These are phyloP conservation scores for Baryphthengus martii DNA, from an alignment of 2,113 vertebrate genomes.

Conservation along the genomic window DNA sequence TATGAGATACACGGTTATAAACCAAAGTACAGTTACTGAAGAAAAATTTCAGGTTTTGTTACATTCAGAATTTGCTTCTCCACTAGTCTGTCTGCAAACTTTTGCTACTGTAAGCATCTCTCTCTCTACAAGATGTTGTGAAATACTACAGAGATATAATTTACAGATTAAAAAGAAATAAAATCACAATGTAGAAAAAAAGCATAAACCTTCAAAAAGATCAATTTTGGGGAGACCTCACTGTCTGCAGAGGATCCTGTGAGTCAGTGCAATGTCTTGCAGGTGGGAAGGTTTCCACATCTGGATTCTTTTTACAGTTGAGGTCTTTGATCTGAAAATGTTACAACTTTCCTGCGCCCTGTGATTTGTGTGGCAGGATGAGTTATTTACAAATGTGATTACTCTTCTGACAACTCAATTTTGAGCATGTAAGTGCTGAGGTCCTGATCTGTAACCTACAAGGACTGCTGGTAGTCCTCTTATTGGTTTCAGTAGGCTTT, in stretches of 20 bases:
- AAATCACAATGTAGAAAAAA: not conserved
- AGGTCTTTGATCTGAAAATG: conserved; percentile 41
- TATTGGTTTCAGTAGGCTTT: conserved; percentile 23
- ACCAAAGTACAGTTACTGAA: not conserved
- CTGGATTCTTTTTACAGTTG: conserved; percentile 30
- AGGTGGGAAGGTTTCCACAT: conserved; percentile 22
- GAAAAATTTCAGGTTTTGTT: not conserved
- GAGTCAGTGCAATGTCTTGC: not conserved
- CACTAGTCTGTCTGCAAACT: not conserved
- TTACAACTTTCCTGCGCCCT: conserved; percentile 41
- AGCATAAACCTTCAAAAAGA: not conserved
- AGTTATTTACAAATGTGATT: conserved; percentile 49
- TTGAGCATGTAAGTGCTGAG: not conserved
- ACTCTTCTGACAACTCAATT: conserved; percentile 21
- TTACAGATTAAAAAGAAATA: not conserved
- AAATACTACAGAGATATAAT: not conserved
- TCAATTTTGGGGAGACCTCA: not conserved
- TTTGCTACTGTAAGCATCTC: not conserved
- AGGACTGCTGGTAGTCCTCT: conserved; percentile 2
- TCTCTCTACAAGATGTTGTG: not conserved
- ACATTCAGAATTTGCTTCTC: not conserved
- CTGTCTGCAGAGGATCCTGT: not conserved
- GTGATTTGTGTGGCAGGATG: conserved; percentile 45
- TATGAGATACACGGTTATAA: conserved; percentile 25
- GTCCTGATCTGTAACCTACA: conserved; percentile 20